A percentile compares a stretch with the other conserved stretches of the same genome.
These are phyloP conservation scores for Antrozous pallidus DNA, from an alignment of 2,797 vertebrate species.

Conservation along the genomic window DNA sequence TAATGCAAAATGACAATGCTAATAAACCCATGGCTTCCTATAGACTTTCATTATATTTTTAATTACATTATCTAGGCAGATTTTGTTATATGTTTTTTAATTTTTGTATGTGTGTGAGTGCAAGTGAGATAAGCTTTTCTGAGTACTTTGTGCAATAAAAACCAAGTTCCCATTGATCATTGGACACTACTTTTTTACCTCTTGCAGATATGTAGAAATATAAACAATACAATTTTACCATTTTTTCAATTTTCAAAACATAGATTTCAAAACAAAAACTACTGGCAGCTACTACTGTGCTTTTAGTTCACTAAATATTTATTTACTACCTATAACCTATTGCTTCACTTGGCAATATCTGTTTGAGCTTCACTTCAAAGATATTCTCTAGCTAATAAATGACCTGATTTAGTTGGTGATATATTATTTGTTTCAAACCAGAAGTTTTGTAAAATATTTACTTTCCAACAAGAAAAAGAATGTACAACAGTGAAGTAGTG, in stretches of 20 bases:
- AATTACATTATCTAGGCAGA: background rate
- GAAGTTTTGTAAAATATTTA: conserved; percentile 18
- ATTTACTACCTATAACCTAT: background rate
- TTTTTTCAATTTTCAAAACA: conserved; percentile 18
- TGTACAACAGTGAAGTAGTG: conserved; percentile 36
- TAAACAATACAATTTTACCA: background rate
- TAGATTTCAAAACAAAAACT: background rate
- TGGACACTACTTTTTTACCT: background rate
- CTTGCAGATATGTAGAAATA: background rate
- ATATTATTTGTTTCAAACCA: background rate
- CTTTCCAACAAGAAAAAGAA: conserved; percentile 53
- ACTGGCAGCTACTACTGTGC: background rate
- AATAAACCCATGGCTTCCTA: background rate
- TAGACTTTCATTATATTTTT: background rate
- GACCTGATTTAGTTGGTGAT: background rate
- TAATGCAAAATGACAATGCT: background rate
- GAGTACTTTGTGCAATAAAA: conserved; percentile 27
- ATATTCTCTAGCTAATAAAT: background rate
- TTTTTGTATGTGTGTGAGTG: background rate
- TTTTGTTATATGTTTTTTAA: background rate
- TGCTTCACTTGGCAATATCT: background rate
- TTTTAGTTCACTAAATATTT: background rate
- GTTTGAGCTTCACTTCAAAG: background rate
- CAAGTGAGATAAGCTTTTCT: background rate
- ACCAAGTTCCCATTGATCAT: background rate